These are phyloP conservation scores for Drosophila subpulchrella DNA, from an alignment of 1,140 invertebrate species.

Conservation along the genomic window DNA sequence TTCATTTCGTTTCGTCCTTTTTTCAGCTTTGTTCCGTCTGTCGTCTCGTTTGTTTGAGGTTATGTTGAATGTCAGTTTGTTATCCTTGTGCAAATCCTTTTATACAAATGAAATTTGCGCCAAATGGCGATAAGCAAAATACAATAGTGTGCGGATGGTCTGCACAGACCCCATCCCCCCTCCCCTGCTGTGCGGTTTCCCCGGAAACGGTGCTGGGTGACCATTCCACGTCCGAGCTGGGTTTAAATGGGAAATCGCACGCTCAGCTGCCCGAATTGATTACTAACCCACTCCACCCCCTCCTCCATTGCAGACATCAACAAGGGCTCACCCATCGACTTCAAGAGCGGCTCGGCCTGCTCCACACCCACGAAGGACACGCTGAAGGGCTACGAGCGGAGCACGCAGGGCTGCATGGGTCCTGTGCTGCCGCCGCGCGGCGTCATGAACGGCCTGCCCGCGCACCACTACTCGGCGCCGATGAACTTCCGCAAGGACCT, in stretches of 20 bases:
- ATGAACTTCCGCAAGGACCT: conserved; percentile 94
- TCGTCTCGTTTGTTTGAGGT: conserved; percentile 76
- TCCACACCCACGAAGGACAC: conserved; percentile 85
- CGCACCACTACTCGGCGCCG: conserved; percentile 84
- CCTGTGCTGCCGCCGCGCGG: conserved; percentile 91
- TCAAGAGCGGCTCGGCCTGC: conserved; percentile 87
- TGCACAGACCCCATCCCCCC: conserved; percentile 1
- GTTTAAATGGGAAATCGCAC: conserved; percentile 39
- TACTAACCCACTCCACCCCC: conserved; percentile 15
- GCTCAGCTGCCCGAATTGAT: conserved; percentile 16
- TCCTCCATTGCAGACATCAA: conserved; percentile 89
- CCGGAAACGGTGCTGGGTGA: conserved; percentile 4
- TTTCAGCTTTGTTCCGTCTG: conserved; percentile 49
- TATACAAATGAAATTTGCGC: conserved; percentile 83
- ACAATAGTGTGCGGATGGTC: conserved; percentile 59
- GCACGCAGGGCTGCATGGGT: conserved; percentile 84
- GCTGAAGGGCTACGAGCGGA: conserved; percentile 89
- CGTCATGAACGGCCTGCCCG: conserved; percentile 86
- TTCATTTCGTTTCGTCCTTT: conserved; percentile 39
- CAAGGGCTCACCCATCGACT: conserved; percentile 94
- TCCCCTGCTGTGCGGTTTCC: conserved; percentile 20
- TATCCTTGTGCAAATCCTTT: conserved; percentile 83
- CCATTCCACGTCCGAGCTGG: conserved; percentile 19
- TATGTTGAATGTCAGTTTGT: conserved; percentile 83
- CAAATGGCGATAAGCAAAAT: conserved; percentile 81